These are phyloP conservation scores for Antheraea pernyi DNA, from an alignment of 1,140 invertebrate genomes.

Conservation along the genomic window DNA sequence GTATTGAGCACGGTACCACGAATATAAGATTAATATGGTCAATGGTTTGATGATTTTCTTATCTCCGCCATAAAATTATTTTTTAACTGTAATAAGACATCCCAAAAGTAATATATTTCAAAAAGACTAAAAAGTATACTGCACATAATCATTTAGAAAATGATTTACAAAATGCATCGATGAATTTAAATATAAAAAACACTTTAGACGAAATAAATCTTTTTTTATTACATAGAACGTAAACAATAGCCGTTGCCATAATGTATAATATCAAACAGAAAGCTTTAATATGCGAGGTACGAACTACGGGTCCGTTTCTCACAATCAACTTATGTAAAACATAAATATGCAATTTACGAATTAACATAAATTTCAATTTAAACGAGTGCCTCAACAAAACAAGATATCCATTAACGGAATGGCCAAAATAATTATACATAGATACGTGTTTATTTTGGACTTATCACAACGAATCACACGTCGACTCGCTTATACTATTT, in stretches of 20 bases:
- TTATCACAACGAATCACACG: background rate
- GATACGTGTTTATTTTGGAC: background rate
- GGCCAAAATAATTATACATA: conserved; percentile 4
- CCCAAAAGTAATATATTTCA: no score
- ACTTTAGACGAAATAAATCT: background rate
- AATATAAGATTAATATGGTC: no score
- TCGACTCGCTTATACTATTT: no score
- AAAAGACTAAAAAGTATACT: no score
- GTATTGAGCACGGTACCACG: no score
- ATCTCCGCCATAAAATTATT: no score
- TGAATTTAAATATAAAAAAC: background rate
- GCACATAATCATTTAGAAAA: background rate
- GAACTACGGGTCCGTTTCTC: background rate
- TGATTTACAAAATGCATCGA: background rate
- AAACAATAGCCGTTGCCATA: background rate
- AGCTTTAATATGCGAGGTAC: background rate
- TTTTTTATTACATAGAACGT: background rate
- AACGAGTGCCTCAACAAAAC: conserved; percentile 4
- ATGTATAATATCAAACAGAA: background rate
- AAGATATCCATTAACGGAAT: conserved; percentile 1
- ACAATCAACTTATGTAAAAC: conserved; percentile 6
- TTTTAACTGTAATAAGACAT: no score
- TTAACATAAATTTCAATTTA: conserved; percentile 20
- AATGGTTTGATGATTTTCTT: no score
- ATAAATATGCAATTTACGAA: conserved; percentile 8